A percentile compares a stretch with the other conserved stretches of the same genome.
These are phyloP conservation scores for Pangasianodon gigas DNA, from an alignment of 2,113 vertebrate species.

Conservation along the genomic window DNA sequence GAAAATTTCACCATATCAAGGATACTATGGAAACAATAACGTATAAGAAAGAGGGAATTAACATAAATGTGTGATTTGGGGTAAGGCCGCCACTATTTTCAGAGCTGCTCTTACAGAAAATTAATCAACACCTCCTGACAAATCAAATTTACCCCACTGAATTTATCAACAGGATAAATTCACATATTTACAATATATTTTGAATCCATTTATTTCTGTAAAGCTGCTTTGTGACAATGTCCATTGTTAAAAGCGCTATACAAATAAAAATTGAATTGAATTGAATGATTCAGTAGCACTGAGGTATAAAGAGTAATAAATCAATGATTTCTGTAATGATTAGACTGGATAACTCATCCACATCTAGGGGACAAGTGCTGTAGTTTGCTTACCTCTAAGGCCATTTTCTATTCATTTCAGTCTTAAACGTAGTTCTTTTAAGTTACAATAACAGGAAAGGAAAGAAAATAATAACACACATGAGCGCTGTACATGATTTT, in stretches of 20 bases:
- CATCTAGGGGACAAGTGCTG: background rate
- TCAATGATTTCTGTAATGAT: background rate
- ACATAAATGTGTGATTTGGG: background rate
- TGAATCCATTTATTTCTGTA: too few relatives aligned
- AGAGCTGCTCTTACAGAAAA: background rate
- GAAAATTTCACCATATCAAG: background rate
- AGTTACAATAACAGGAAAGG: background rate
- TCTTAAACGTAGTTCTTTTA: background rate
- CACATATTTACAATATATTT: too few relatives aligned
- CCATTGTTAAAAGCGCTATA: too few relatives aligned
- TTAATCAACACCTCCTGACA: background rate
- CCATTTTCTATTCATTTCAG: background rate
- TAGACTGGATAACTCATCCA: background rate
- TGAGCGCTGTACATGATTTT: background rate
- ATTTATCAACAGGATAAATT: too few relatives aligned
- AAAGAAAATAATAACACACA: background rate
- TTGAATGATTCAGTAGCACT: background rate
- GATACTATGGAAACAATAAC: background rate
- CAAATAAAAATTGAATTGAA: too few relatives aligned
- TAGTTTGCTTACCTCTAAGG: background rate
- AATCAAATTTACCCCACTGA: background rate
- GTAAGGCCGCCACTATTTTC: background rate
- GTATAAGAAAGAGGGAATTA: background rate
- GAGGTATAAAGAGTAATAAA: background rate
- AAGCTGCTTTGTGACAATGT: too few relatives aligned